These are phyloP conservation scores for Leptinotarsa juncta DNA, from an alignment of 2,888 invertebrate genomes.

Conservation along the genomic window DNA sequence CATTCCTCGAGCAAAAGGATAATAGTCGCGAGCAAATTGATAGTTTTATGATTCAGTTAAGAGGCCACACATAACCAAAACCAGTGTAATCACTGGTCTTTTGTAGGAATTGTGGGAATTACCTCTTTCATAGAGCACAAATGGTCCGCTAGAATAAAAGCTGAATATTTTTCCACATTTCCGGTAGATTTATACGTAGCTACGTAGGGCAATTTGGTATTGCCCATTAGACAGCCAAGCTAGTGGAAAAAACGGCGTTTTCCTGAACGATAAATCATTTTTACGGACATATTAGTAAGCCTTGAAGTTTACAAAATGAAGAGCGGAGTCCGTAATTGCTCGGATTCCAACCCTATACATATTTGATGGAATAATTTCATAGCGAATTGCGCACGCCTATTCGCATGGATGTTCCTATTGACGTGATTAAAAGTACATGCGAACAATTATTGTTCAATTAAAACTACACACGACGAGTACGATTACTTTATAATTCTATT, in stretches of 20 bases:
- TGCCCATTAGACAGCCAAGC: conserved; percentile 25
- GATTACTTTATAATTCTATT: conserved; percentile 14
- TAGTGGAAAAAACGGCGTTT: conserved; percentile 38
- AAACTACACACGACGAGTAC: not conserved
- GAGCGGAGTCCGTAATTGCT: conserved; percentile 15
- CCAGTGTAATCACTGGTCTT: not conserved
- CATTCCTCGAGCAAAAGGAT: no score
- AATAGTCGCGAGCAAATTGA: no score
- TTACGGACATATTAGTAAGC: conserved; percentile 25
- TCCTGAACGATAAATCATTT: conserved; percentile 23
- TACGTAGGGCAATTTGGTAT: conserved; percentile 27
- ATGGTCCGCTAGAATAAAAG: conserved; percentile 7
- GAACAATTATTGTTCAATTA: not conserved
- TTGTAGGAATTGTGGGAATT: not conserved
- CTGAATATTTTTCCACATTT: conserved; percentile 4
- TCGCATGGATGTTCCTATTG: not conserved
- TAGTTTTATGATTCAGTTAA: no score
- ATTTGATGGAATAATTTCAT: conserved; percentile 23
- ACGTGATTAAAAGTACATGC: not conserved
- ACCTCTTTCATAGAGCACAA: conserved; percentile 18
- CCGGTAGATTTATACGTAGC: conserved; percentile 9
- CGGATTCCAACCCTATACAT: conserved; percentile 9
- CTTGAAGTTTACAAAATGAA: conserved; percentile 24
- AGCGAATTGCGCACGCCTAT: not conserved
- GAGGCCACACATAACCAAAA: no score